Conservation (phyloP, 2,113 vertebrate genomes). For the Oenanthe melanoleuca region DNA sequence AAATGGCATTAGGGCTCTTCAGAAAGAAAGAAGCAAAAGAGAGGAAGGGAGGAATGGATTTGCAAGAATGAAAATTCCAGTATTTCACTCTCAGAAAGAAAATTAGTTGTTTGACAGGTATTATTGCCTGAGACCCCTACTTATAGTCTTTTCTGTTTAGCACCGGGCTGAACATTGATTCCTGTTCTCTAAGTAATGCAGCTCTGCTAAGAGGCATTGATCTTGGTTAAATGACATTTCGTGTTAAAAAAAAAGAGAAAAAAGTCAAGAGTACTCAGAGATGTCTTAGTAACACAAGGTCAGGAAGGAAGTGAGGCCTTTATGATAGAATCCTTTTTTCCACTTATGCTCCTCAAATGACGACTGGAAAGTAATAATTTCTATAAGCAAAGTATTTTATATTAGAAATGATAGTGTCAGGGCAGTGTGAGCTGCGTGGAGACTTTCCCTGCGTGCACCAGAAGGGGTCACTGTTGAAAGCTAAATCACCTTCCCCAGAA, state of each 20-base stretch:
- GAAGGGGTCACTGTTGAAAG: slow-evolving; percentile 62
- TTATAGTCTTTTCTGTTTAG: background rate
- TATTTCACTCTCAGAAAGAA: background rate
- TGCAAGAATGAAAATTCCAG: background rate
- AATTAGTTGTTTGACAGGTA: background rate
- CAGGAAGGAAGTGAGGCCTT: background rate
- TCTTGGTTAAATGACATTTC: background rate
- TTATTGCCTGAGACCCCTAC: background rate
- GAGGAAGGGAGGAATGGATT: background rate
- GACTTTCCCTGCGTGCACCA: rapidly evolving
- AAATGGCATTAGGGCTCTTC: background rate
- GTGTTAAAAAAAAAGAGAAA: background rate
- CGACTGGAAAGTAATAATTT: background rate
- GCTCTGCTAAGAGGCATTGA: slow-evolving; percentile 31
- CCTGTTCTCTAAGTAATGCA: slow-evolving; percentile 1
- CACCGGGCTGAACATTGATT: background rate
- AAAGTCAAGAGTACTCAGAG: background rate
- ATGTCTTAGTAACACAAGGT: slow-evolving; percentile 2
- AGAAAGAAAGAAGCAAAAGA: background rate
- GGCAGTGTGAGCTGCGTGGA: rapidly evolving
- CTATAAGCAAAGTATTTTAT: background rate
- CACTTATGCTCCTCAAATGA: background rate
- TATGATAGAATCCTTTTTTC: background rate
- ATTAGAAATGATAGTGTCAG: background rate
- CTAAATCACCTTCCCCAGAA: background rate